Evolutionary conservation across 2,888 invertebrate species (phyloP).

Genomic region (Agonopterix subpropinquella): DNA sequence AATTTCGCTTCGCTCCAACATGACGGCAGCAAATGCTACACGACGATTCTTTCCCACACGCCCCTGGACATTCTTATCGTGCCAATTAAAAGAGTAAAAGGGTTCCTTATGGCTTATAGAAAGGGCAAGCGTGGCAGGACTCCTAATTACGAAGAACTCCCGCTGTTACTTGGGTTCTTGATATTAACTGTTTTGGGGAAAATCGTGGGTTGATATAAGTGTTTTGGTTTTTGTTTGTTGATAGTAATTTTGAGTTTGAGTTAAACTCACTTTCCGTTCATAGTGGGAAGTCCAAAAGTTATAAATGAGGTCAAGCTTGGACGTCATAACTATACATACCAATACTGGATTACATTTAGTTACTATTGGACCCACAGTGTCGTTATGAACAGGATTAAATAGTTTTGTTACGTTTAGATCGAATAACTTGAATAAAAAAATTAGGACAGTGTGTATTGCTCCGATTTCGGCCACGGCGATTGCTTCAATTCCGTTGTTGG

Average conservation of each 20-base stretch:
- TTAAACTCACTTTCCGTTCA: background rate
- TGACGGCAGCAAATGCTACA: constrained; percentile 47
- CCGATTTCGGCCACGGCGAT: too few species aligned
- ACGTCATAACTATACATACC: too few species aligned
- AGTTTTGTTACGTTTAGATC: too few species aligned
- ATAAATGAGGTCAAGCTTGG: too few species aligned
- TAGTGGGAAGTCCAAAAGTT: too few species aligned
- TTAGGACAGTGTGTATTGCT: too few species aligned
- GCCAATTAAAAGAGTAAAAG: constrained; percentile 62
- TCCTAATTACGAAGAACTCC: constrained; percentile 67
- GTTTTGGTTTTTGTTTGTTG: background rate
- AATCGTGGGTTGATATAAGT: constrained; percentile 2
- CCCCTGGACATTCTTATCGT: constrained; percentile 67
- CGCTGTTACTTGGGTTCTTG: constrained; percentile 36
- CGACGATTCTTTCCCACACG: constrained; percentile 52
- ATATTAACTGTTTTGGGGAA: constrained; percentile 18
- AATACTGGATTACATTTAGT: too few species aligned
- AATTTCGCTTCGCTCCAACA: background rate
- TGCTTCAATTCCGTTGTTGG: too few species aligned
- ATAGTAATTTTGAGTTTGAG: background rate
- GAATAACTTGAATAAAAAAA: too few species aligned
- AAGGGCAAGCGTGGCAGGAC: constrained; percentile 66
- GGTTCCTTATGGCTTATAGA: constrained; percentile 50
- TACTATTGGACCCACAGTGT: too few species aligned
- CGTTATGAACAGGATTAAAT: too few species aligned